Evolutionary conservation across 2,797 vertebrate species (phyloP), one percentile per base, ranked within the genome.

Genomic region (Natrix natrix): DNA sequence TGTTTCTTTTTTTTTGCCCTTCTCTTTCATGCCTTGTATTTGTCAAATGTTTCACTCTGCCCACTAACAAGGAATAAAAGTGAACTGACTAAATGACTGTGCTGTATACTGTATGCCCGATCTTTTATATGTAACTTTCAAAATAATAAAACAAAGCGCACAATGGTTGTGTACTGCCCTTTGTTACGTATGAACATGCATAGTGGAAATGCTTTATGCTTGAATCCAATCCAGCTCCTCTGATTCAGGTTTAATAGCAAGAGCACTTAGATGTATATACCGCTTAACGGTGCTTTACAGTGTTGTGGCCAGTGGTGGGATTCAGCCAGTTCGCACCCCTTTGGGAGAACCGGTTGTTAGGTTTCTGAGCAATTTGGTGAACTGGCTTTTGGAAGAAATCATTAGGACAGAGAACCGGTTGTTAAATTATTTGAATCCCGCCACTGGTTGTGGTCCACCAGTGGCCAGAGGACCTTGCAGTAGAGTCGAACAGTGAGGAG

Each of bases 41-140:
- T 52, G 55, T 89, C 86, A 89, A 43, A 91, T 91, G 86, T 92
- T 89, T 93, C 4, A 69, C 59, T 89, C 24, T 93, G 22, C 92
- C 61, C 16, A 37, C 92, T 93, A 28, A 91, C 92, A 93, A 94
- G 93, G 28, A 0, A 93, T 92, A 91, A 95, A 94, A 55, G 10
- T 0, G n/a, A 93, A 91, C 22, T 28, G 37, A 94, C 86, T 93
- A 0, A 0, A 59, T 93, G 94, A 90, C 86, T 95, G 32, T 90
- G 92, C 60, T 95, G 92, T 96, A 89, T 94, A 93, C 20, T 94
- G 90, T 95, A 55, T 17, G 0, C 93, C 63, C 0, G 86, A 56
- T 93, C 63, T 74, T 90, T 88, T 92, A 86, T 94, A 63, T 95
- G 93, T 95, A 48, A 95, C 95, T 94, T 96, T 94, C 95, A 96